phyloP scores from a whole-genome alignment of 2,888 invertebrate species.

The Stenodema calcarata region DNA sequence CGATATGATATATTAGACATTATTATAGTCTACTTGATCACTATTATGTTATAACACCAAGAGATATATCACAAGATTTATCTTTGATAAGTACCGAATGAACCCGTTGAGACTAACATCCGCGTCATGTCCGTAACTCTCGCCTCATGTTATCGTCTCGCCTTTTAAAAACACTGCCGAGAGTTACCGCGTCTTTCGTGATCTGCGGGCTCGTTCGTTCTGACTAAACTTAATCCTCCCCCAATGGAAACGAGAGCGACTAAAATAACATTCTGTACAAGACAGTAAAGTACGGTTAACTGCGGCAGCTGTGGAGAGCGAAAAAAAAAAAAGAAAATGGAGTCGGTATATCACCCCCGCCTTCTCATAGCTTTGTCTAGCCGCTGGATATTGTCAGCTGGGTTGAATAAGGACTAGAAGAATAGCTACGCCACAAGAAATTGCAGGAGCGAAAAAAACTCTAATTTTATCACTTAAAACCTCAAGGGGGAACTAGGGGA shows the following conservation, averaged over 20 bases:
- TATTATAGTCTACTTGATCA: too few species aligned
- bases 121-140: too few species aligned
- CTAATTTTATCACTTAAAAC: neutral
- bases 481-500: neutral
- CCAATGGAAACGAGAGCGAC: neutral
- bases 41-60: too few species aligned
- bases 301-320: neutral
- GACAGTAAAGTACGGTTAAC: neutral
- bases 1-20: too few species aligned
- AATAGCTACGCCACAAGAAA: neutral
- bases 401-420: neutral
- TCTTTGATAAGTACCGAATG: too few species aligned
- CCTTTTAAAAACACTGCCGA: too few species aligned
- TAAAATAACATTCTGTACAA: neutral
- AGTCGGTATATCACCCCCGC: neutral
- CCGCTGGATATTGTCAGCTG: neutral
- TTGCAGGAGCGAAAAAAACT: neutral
- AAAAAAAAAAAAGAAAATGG: neutral
- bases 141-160: too few species aligned
- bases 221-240: neutral
- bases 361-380: neutral
- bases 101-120: too few species aligned
- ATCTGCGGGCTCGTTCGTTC: neutral
- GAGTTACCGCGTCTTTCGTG: too few species aligned
- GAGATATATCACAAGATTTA: too few species aligned